These are phyloP conservation scores for Exaiptasia diaphana DNA, from an alignment of 64 coral and sea anemone species.

Conservation along the genomic window DNA sequence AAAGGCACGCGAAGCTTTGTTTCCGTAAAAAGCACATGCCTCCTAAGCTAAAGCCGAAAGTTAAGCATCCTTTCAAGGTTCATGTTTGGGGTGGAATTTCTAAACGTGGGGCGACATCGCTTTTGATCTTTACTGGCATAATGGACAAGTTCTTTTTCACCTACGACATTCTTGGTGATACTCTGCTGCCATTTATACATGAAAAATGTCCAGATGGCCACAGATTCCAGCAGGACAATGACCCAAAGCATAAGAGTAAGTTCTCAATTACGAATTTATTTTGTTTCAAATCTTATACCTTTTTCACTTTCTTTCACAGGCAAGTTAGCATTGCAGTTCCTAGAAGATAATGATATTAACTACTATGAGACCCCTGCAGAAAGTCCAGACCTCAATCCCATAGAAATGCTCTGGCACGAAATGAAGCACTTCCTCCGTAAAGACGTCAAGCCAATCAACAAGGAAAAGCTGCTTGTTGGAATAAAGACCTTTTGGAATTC, in stretches of 20 bases:
- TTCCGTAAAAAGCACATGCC: slow-evolving; percentile 10
- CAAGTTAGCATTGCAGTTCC: neutral
- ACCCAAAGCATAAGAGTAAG: slow-evolving; percentile 17
- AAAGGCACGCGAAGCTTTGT: slow-evolving; percentile 21
- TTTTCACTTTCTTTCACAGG: neutral
- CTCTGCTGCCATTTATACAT: slow-evolving; percentile 14
- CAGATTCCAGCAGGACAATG: slow-evolving; percentile 27
- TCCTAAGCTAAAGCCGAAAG: neutral
- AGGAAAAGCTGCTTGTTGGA: slow-evolving; percentile 13
- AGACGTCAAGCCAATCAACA: neutral
- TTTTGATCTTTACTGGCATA: slow-evolving; percentile 21
- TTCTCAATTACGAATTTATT: neutral
- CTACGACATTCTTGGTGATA: neutral
- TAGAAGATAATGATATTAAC: slow-evolving; percentile 14
- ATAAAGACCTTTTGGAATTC: slow-evolving; percentile 33
- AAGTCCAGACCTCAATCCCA: slow-evolving; percentile 7
- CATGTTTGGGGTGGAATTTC: slow-evolving; percentile 47
- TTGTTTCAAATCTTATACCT: neutral
- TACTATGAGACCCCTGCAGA: neutral
- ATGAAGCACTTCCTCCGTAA: slow-evolving; percentile 3
- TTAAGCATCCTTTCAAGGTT: slow-evolving; percentile 25
- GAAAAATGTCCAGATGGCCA: slow-evolving; percentile 6
- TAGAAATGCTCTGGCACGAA: slow-evolving; percentile 26
- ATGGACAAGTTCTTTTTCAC: neutral
- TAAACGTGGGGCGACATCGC: neutral